phyloP scores from a whole-genome alignment of 2,888 invertebrate species.

The Drosophila pseudotakahashii region DNA sequence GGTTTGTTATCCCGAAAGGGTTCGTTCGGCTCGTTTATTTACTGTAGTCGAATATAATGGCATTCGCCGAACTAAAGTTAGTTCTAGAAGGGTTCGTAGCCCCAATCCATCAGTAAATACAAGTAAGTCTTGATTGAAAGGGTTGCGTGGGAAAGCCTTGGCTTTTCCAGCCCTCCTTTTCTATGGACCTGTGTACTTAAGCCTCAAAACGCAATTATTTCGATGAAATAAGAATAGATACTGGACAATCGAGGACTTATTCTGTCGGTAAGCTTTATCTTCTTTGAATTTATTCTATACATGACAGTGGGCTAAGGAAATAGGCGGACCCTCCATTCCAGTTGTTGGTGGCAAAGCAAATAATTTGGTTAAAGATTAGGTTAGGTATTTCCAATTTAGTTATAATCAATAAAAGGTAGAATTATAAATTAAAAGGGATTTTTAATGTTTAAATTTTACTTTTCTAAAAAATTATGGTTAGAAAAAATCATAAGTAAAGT shows the following conservation, averaged over 20 bases:
- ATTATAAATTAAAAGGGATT: too few relatives aligned
- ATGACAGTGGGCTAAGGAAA: neutral
- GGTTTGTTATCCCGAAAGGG: constrained; percentile 24
- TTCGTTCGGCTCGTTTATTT: constrained; percentile 17
- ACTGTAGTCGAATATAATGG: constrained; percentile 17
- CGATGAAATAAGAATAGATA: constrained; percentile 2
- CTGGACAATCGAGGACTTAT: neutral
- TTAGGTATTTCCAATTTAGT: too few relatives aligned
- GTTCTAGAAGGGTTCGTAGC: constrained; percentile 2
- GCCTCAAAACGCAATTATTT: constrained; percentile 30
- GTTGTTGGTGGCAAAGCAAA: too few relatives aligned
- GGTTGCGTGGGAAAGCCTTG: constrained; percentile 7
- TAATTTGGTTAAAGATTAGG: too few relatives aligned
- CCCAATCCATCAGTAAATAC: constrained; percentile 34
- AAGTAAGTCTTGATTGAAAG: constrained; percentile 33
- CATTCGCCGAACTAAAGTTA: constrained; percentile 21
- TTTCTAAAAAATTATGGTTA: too few relatives aligned
- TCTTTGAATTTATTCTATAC: constrained; percentile 3
- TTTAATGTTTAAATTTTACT: too few relatives aligned
- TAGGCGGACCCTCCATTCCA: neutral
- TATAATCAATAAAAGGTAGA: neutral
- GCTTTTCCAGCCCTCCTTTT: constrained; percentile 1
- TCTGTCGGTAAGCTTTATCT: neutral
- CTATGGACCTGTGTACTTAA: constrained; percentile 13
- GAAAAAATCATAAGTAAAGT: too few relatives aligned